Evolutionary conservation across 2,113 vertebrate species (phyloP).

Genomic region (Condylura cristata): DNA sequence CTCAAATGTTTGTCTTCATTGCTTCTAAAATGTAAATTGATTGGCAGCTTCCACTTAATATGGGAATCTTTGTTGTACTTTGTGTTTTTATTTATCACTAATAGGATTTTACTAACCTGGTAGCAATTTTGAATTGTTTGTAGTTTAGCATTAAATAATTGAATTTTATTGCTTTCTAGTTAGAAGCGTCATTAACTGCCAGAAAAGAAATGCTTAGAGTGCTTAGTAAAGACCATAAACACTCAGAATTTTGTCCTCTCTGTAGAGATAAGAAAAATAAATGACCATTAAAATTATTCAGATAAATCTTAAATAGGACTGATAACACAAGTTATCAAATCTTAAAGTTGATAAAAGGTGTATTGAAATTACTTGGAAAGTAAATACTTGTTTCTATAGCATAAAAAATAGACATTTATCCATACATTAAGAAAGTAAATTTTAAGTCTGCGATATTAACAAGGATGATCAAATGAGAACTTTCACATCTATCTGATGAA

Average conservation of each 20-base stretch:
- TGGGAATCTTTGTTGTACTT: background rate
- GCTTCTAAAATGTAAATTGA: background rate
- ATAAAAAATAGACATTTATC: too few species aligned
- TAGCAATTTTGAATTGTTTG: conserved; percentile 22
- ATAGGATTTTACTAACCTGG: conserved; percentile 48
- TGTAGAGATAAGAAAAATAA: background rate
- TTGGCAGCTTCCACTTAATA: background rate
- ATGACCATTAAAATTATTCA: background rate
- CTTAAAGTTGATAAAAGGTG: background rate
- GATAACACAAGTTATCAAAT: background rate
- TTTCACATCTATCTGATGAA: background rate
- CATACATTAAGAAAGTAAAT: background rate
- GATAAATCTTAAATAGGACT: background rate
- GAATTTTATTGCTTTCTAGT: conserved; percentile 29
- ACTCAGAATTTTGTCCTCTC: background rate
- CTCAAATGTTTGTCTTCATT: conserved; percentile 1
- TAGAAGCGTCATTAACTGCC: background rate
- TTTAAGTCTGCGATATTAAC: background rate
- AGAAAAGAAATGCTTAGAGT: background rate
- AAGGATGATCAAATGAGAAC: background rate
- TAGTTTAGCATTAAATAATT: background rate
- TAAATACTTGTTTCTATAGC: background rate
- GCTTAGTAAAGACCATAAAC: background rate
- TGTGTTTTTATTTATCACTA: conserved; percentile 23
- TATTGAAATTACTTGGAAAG: background rate